phyloP scores from a whole-genome alignment of 2,113 vertebrate species.

The Dasypus novemcinctus region DNA sequence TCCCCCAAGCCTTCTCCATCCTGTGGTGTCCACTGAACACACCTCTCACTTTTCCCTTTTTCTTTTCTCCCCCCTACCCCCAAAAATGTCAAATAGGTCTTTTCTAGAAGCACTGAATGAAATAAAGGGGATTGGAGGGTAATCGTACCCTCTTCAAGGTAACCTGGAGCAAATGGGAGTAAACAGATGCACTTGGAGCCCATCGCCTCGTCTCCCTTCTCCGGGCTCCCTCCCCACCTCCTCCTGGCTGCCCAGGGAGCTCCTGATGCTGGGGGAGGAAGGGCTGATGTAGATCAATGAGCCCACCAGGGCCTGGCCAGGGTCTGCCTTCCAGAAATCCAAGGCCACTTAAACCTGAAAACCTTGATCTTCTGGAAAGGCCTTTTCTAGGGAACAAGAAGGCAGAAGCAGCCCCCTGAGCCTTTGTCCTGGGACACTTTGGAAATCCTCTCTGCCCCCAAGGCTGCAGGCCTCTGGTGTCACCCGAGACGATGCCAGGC shows the following conservation, averaged over 20 bases:
- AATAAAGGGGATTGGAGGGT: constrained; percentile 82
- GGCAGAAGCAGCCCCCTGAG: neutral
- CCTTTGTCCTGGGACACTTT: neutral
- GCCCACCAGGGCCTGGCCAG: constrained; percentile 47
- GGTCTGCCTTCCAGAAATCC: constrained; percentile 41
- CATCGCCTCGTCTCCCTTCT: constrained; percentile 51
- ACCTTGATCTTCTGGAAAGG: constrained; percentile 15
- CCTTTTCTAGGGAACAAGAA: constrained; percentile 30
- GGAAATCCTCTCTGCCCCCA: neutral
- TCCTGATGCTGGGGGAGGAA: neutral
- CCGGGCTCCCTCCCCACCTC: neutral
- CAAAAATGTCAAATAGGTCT: constrained; percentile 83
- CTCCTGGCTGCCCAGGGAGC: constrained; percentile 23
- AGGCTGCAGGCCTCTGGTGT: neutral
- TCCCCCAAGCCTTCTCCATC: constrained; percentile 52
- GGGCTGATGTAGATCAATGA: neutral
- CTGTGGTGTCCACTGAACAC: constrained; percentile 53
- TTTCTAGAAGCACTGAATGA: constrained; percentile 81
- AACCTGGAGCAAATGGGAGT: constrained; percentile 73
- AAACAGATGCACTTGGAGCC: constrained; percentile 76
- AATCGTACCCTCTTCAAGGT: constrained; percentile 82
- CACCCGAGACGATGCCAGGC: neutral
- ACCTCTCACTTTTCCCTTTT: constrained; percentile 26
- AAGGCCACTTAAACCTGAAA: constrained; percentile 47
- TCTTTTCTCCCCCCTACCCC: neutral